phyloP scores from a whole-genome alignment of 2,113 vertebrate species.

The Fulica atra region DNA sequence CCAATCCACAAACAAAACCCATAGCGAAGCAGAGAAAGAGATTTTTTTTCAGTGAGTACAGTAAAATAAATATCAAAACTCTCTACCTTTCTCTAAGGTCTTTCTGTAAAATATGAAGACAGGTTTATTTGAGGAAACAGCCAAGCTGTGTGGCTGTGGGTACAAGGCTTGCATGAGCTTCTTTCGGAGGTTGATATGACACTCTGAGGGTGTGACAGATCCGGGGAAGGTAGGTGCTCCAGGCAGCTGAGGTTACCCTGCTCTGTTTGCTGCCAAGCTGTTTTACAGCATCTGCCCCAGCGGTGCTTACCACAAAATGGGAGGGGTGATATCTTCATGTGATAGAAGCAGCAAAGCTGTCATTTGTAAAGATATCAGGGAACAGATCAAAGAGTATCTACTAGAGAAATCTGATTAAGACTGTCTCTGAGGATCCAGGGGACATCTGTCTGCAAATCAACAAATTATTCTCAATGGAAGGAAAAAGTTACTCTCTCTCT shows the following conservation, averaged over 20 bases:
- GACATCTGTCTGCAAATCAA: conserved; percentile 36
- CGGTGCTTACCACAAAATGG: not conserved
- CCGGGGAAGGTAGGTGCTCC: conserved; percentile 11
- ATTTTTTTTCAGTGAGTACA: not conserved
- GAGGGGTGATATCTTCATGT: conserved; percentile 39
- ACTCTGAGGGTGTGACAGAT: not conserved
- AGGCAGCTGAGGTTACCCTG: conserved; percentile 6
- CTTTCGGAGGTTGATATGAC: not conserved
- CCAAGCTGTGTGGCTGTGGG: not conserved
- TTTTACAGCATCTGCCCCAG: not conserved
- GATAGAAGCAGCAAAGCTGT: conserved; percentile 23
- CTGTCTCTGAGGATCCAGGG: not conserved
- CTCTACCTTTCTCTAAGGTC: not conserved
- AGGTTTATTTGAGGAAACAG: conserved; percentile 35
- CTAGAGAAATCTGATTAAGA: not conserved
- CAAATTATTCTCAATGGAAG: not conserved
- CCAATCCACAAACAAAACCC: not conserved
- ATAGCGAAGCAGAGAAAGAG: not conserved
- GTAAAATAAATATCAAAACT: conserved; percentile 15
- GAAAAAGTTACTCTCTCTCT: not conserved
- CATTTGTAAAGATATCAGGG: not conserved
- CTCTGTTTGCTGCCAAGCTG: conserved; percentile 52
- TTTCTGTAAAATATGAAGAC: not conserved
- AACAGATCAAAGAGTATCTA: conserved; percentile 29
- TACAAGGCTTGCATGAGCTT: not conserved